phyloP scores from a whole-genome alignment of 2,113 vertebrate genomes.

The Delphinus delphis region DNA sequence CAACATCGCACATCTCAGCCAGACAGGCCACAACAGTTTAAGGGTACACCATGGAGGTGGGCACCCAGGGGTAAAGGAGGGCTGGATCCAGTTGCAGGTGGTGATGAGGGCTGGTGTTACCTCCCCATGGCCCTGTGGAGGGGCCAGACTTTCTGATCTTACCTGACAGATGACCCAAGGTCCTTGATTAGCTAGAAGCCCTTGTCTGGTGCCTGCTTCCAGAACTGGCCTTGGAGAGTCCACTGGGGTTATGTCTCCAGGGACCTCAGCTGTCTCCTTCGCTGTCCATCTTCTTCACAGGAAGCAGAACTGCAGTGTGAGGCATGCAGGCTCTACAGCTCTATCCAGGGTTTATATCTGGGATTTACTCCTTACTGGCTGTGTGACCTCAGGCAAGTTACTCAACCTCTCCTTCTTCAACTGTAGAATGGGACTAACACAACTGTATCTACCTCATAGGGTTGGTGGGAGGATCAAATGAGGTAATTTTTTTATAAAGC shows the following conservation, averaged over 20 bases:
- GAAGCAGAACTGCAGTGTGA: not conserved
- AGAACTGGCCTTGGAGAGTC: not conserved
- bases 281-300: not conserved
- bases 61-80: too few species aligned
- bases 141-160: not conserved
- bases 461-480: not conserved
- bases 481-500: not conserved
- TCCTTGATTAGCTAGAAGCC: not conserved
- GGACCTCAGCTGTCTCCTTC: not conserved
- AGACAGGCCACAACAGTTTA: fast-evolving
- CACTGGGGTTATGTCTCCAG: not conserved
- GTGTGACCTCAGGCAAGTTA: not conserved
- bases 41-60: not conserved
- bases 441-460: not conserved
- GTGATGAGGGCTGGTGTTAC: not conserved
- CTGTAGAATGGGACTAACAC: not conserved
- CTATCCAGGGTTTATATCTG: not conserved
- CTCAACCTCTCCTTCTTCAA: not conserved
- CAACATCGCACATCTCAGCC: not conserved
- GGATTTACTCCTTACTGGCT: not conserved
- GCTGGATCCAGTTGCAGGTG: not conserved
- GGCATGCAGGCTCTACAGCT: not conserved
- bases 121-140: not conserved
- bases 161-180: not conserved
- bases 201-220: not conserved